Evolutionary conservation across 1,140 invertebrate species (phyloP).

Genomic region (Drosophila malerkotliana): DNA sequence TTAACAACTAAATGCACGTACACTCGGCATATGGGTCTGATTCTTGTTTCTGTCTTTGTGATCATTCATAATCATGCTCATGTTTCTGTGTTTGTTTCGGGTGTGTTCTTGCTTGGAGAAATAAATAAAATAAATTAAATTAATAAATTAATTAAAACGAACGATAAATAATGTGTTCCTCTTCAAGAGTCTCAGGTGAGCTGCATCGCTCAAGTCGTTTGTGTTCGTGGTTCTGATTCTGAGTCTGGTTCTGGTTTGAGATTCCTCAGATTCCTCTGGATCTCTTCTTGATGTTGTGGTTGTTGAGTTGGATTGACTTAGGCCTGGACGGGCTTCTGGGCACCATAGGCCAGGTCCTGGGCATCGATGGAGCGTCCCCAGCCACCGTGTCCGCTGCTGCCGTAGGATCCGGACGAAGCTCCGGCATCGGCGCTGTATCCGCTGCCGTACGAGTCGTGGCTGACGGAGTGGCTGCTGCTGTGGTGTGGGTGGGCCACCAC

Average conservation of each 20-base stretch:
- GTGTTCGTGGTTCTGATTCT: conserved; percentile 40
- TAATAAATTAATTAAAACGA: conserved; percentile 83
- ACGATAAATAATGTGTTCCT: conserved; percentile 77
- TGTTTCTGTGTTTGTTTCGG: conserved; percentile 41
- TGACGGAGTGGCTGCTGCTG: conserved; percentile 86
- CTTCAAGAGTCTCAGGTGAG: conserved; percentile 67
- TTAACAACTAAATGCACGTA: conserved; percentile 60
- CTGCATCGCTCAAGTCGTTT: conserved; percentile 57
- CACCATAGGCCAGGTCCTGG: conserved; percentile 90
- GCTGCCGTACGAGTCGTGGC: conserved; percentile 88
- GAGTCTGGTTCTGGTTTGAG: conserved; percentile 24
- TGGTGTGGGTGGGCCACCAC: conserved; percentile 93
- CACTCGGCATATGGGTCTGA: conserved; percentile 52
- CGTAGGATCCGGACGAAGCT: conserved; percentile 85
- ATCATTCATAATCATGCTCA: conserved; percentile 23
- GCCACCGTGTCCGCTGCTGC: conserved; percentile 86
- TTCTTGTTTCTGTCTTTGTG: conserved; percentile 39
- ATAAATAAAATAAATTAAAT: conserved; percentile 83
- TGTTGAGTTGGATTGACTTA: conserved; percentile 47
- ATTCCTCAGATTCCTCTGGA: conserved; percentile 1
- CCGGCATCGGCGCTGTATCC: conserved; percentile 86
- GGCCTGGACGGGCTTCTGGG: conserved; percentile 86
- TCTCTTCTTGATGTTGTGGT: conserved; percentile 20
- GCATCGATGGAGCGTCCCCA: conserved; percentile 90
- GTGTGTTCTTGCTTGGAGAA: conserved; percentile 61